Base-by-base conservation (phyloP, 2,113 vertebrate genomes). In the Xyrauchen texanus region DNA sequence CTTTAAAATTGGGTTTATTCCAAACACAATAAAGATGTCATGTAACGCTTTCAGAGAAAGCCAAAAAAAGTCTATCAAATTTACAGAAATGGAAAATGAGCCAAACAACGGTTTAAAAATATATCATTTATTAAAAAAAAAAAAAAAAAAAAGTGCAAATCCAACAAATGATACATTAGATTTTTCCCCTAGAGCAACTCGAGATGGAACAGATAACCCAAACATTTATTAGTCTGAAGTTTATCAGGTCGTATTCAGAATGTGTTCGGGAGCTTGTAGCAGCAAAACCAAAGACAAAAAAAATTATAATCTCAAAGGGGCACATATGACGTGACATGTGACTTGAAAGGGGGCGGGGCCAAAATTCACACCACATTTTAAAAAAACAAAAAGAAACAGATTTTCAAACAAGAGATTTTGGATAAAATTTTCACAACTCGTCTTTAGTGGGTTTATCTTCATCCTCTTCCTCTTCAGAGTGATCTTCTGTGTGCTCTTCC, bases 391-490 rank as follows among this genome's bases (percentile, higher is more conserved):
- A 68, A 12, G 11, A 77, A 68, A 15, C 64, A 66, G 73, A 77
- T 74, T 46, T 51, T 34, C 1, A 34, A 34, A 34, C 21, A 34
- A 34, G 60, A 51, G 10, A 64, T 34, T 34, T 34, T 34, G 15
- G 15, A 58, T 34, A 1, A 34, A 58, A 58, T 58, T 13, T 79
- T 81, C 89, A 93, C 84, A 93, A 87, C 78, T 93, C 90, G 0
- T 89, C 89, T 83, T 91, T 93, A 8, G 70, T 1, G 49, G 57
- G 34, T 1, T 3, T 12, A 0, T 86, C 76, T 4, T 76, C 73
- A 0, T 88, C 88, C 12, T 87, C 85, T 15, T 9, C 87, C 8
- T 34, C 21, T 34, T 65, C 16, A 34, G 68, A 67, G 51, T 75
- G 62, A 47, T 85, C 83, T 7, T 86, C 85, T 62, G 79, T 15